phyloP scores from a whole-genome alignment of 1,140 invertebrate genomes.

The Caenorhabditis tropicalis region DNA sequence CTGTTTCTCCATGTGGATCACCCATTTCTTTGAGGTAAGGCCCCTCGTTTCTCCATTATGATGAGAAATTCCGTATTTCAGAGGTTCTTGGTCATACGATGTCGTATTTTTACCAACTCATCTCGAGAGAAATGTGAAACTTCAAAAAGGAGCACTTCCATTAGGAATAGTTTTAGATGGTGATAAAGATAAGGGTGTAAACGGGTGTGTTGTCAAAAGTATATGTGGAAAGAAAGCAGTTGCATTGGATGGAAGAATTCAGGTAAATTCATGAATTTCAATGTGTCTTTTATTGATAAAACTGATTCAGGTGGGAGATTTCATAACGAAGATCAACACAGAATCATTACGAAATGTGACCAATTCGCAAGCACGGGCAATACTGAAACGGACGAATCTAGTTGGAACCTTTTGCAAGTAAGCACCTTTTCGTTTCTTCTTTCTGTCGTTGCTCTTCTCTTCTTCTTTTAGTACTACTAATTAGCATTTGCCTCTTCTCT shows the following conservation, averaged over 20 bases:
- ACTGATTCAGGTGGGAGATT: conserved; percentile 73
- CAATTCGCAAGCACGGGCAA: conserved; percentile 77
- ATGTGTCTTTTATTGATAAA: too few species aligned
- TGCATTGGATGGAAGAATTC: conserved; percentile 76
- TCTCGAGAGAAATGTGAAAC: conserved; percentile 76
- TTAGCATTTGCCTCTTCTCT: conserved; percentile 44
- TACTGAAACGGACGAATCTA: conserved; percentile 77
- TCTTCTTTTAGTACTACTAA: conserved; percentile 16
- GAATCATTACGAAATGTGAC: conserved; percentile 78
- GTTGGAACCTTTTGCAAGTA: conserved; percentile 76
- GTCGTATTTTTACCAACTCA: conserved; percentile 75
- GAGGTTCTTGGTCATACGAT: conserved; percentile 70
- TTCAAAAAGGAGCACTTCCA: conserved; percentile 76
- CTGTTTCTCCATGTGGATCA: conserved; percentile 65
- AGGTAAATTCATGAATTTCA: conserved; percentile 66
- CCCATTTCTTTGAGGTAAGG: conserved; percentile 51
- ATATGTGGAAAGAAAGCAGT: conserved; percentile 76
- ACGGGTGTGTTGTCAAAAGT: conserved; percentile 78
- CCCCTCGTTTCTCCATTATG: not conserved
- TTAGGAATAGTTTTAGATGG: conserved; percentile 74
- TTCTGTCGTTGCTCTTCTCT: not conserved
- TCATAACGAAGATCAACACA: conserved; percentile 77
- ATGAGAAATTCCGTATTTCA: conserved; percentile 45
- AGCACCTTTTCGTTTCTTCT: conserved; percentile 47
- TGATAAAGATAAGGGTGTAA: conserved; percentile 77